Percentiles rank a stretch among this genome's conserved stretches.
Evolutionary conservation across 2,888 invertebrate species (phyloP).

Genomic region (Cataglyphis rosenhaueri): DNA sequence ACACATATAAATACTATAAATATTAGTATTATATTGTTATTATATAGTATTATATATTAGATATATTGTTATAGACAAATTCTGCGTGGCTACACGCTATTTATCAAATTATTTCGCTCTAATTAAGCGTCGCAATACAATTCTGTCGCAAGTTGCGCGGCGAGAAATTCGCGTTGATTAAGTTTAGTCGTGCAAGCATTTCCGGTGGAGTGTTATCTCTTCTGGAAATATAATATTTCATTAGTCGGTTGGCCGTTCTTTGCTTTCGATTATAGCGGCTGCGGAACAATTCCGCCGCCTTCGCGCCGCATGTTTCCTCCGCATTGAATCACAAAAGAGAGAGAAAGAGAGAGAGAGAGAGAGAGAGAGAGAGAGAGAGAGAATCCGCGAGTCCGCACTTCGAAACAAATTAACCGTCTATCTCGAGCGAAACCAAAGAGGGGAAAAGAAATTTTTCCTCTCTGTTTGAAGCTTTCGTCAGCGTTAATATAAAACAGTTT

Average conservation of each 20-base stretch:
- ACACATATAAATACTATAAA: too few species aligned
- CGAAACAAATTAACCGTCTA: slow-evolving; percentile 50
- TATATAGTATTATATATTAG: background rate
- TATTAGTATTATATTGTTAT: too few species aligned
- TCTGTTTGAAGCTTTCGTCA: slow-evolving; percentile 19
- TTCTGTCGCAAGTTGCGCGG: slow-evolving; percentile 63
- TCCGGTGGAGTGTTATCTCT: slow-evolving; percentile 54
- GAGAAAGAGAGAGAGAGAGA: too few species aligned
- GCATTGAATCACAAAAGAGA: slow-evolving; percentile 1
- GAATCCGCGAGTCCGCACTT: slow-evolving; percentile 28
- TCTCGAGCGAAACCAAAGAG: background rate
- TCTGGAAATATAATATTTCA: slow-evolving; percentile 67
- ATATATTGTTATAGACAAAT: background rate
- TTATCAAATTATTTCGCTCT: slow-evolving; percentile 66
- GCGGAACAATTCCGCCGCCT: slow-evolving; percentile 44
- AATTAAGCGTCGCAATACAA: slow-evolving; percentile 65
- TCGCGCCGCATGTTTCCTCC: slow-evolving; percentile 16
- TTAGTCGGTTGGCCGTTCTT: slow-evolving; percentile 52
- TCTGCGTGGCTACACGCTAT: slow-evolving; percentile 27
- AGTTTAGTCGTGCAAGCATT: slow-evolving; percentile 67
- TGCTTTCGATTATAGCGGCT: slow-evolving; percentile 53
- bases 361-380: background rate
- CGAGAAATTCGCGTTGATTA: slow-evolving; percentile 64
- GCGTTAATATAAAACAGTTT: slow-evolving; percentile 46
- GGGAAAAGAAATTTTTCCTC: background rate